These are phyloP conservation scores for Lasioglossum zephyrum DNA, from an alignment of 2,888 invertebrate genomes.

Conservation along the genomic window DNA sequence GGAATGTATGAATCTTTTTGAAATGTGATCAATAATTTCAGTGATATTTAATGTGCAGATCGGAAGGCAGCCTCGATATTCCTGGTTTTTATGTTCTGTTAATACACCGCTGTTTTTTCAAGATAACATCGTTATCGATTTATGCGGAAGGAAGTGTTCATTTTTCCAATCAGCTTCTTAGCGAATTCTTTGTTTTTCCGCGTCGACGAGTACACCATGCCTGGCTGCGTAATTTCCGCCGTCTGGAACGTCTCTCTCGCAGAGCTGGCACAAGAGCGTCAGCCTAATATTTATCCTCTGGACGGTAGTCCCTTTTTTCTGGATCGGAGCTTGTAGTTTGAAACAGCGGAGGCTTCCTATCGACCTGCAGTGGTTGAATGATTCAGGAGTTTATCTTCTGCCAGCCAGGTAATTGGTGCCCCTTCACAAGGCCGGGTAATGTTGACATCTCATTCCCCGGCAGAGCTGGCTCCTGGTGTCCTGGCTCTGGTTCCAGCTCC, in stretches of 20 bases:
- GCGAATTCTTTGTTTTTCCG: neutral
- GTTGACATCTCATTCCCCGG: constrained; percentile 65
- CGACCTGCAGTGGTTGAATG: constrained; percentile 33
- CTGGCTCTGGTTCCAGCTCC: neutral
- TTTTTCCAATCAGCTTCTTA: neutral
- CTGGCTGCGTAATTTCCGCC: neutral
- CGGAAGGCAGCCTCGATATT: neutral
- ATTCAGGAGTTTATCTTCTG: constrained; percentile 34
- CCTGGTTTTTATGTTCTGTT: neutral
- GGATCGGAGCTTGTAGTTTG: neutral
- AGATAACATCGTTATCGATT: neutral
- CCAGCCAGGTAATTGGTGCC: constrained; percentile 44
- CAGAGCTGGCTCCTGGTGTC: constrained; percentile 27
- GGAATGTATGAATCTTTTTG: neutral
- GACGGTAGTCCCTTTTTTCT: neutral
- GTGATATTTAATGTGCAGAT: neutral
- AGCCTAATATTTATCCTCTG: neutral
- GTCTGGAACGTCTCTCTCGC: neutral
- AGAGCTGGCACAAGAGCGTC: constrained; percentile 2
- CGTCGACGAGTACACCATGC: neutral
- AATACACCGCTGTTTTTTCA: neutral
- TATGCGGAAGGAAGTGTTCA: neutral
- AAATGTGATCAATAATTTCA: neutral
- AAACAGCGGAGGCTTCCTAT: constrained; percentile 10
- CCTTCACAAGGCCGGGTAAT: constrained; percentile 40